Evolutionary conservation across 1,140 invertebrate species (phyloP).

Genomic region (Zophobas morio): DNA sequence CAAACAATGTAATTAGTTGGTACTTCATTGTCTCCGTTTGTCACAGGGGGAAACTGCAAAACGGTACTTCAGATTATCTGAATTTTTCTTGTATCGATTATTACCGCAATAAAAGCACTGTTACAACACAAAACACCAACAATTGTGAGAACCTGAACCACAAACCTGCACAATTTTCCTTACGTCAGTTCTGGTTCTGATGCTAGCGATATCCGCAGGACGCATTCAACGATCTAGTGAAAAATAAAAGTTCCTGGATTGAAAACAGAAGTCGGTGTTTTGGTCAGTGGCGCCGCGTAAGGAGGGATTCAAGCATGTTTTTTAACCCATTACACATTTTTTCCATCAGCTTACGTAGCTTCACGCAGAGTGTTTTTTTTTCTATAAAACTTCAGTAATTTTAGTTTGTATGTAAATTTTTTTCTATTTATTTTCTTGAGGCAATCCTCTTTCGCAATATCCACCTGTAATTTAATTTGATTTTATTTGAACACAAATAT

Average conservation of each 20-base stretch:
- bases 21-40: conserved; percentile 17
- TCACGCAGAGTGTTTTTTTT: no score
- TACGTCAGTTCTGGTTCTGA: conserved; percentile 21
- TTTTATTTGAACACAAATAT: no score
- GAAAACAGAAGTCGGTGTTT: no score
- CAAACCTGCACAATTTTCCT: background rate
- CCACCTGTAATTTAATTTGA: no score
- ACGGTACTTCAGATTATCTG: background rate
- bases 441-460: no score
- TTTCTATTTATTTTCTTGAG: no score
- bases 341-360: no score
- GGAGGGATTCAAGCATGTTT: no score
- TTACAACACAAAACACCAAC: conserved; percentile 21
- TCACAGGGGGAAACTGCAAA: conserved; percentile 1
- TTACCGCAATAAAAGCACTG: conserved; percentile 14
- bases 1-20: conserved; percentile 33
- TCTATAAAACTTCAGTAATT: no score
- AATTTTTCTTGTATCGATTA: conserved; percentile 8
- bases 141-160: conserved; percentile 31
- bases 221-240: background rate
- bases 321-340: no score
- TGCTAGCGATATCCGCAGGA: background rate
- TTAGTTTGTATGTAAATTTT: no score
- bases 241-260: conserved; percentile 18
- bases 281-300: no score